Evolutionary conservation across 2,113 vertebrate genomes (phyloP).

Genomic region (Cacatua alba): DNA sequence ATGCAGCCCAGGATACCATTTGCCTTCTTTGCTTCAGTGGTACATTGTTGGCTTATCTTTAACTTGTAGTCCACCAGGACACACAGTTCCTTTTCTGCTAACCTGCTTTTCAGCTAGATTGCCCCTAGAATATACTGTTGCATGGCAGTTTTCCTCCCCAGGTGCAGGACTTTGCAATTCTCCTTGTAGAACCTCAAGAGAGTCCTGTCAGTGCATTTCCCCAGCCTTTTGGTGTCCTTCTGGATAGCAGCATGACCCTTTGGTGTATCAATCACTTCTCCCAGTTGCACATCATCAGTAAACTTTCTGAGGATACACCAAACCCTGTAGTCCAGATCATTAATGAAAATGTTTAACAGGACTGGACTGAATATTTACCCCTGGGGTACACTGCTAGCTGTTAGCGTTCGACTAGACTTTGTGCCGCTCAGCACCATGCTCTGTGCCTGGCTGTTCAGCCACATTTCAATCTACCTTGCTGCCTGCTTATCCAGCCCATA

Average conservation of each 20-base stretch:
- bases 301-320: not conserved
- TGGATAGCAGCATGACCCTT: not conserved
- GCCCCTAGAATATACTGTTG: not conserved
- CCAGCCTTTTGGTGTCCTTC: not conserved
- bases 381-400: not conserved
- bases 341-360: not conserved
- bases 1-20: not conserved
- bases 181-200: not conserved
- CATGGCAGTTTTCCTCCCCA: not conserved
- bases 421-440: accelerated
- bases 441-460: not conserved
- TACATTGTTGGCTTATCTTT: not conserved
- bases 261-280: not conserved
- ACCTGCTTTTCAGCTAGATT: not conserved
- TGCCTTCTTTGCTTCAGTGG: accelerated
- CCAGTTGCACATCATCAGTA: not conserved
- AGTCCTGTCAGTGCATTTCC: not conserved
- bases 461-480: not conserved
- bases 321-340: not conserved
- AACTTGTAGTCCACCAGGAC: not conserved
- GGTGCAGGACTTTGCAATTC: not conserved
- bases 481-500: not conserved
- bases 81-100: not conserved
- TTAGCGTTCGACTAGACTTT: not conserved
- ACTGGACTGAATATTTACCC: not conserved